A percentile compares a stretch with the other conserved stretches of the same genome.
These are phyloP conservation scores for Pachliopta kotzebuea DNA, from an alignment of 2,888 invertebrate species.

Conservation along the genomic window DNA sequence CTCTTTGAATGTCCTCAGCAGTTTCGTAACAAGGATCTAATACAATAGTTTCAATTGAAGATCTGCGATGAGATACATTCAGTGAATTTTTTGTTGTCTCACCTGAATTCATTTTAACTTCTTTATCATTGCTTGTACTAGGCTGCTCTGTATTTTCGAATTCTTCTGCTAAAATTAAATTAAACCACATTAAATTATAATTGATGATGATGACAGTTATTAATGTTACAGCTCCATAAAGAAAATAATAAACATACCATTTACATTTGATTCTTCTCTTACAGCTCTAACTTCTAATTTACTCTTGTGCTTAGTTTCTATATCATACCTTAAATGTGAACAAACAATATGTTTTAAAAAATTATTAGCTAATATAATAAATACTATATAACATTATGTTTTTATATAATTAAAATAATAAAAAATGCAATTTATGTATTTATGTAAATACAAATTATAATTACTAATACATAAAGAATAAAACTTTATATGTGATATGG, in stretches of 20 bases:
- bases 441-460: no score
- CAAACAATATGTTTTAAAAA: conserved; percentile 5
- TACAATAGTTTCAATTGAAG: conserved; percentile 64
- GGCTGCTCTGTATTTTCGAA: conserved; percentile 41
- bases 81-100: conserved; percentile 56
- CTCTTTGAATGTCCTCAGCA: conserved; percentile 54
- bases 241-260: conserved; percentile 43
- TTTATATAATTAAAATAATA: no score
- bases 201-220: background rate
- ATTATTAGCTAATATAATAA: no score
- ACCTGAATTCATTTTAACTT: conserved; percentile 51
- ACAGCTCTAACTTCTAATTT: conserved; percentile 51
- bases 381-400: no score
- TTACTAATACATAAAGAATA: no score
- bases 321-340: conserved; percentile 49
- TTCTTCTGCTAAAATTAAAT: conserved; percentile 43
- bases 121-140: conserved; percentile 44
- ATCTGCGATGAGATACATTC: conserved; percentile 50
- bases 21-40: conserved; percentile 55
- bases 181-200: conserved; percentile 14
- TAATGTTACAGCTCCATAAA: conserved; percentile 6
- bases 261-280: conserved; percentile 46
- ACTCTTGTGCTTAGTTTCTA: conserved; percentile 48
- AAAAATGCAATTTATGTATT: no score
- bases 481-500: no score